phyloP scores from a whole-genome alignment of 2,888 invertebrate species.

The Pseudeuparius sepicola region DNA sequence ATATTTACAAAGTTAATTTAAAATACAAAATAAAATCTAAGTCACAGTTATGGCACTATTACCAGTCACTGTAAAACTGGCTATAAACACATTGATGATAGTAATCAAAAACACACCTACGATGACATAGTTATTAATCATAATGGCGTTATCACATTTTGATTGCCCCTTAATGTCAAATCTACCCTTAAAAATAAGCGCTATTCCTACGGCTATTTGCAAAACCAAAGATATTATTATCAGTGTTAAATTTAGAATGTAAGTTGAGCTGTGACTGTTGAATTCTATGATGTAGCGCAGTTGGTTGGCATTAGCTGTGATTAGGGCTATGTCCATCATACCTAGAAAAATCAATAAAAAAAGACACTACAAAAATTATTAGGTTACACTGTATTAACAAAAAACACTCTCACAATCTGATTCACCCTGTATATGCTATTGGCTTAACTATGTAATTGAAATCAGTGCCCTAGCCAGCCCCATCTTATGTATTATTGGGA shows the following conservation, averaged over 20 bases:
- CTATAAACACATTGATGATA: slow-evolving; percentile 58
- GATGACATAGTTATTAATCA: slow-evolving; percentile 52
- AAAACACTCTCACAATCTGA: no score
- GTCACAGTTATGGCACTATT: not conserved
- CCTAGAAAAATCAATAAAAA: slow-evolving; percentile 38
- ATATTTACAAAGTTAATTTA: no score
- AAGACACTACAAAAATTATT: not conserved
- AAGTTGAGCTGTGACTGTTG: slow-evolving; percentile 48
- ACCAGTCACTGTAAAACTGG: slow-evolving; percentile 47
- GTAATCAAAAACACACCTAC: slow-evolving; percentile 56
- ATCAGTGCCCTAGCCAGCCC: no score
- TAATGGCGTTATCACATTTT: slow-evolving; percentile 41
- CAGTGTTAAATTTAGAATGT: slow-evolving; percentile 45
- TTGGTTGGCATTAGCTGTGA: slow-evolving; percentile 63
- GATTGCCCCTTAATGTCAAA: slow-evolving; percentile 44
- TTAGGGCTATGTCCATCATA: slow-evolving; percentile 60
- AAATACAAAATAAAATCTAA: no score
- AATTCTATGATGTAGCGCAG: slow-evolving; percentile 53
- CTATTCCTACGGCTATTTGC: slow-evolving; percentile 53
- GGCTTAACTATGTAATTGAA: no score
- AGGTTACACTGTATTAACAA: not conserved
- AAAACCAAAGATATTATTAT: slow-evolving; percentile 50
- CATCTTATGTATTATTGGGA: no score
- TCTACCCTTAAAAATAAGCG: slow-evolving; percentile 51
- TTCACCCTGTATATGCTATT: no score